These are phyloP conservation scores for Diadema setosum DNA, from an alignment of 35 echinoderm and acorn worm genomes.

Conservation along the genomic window DNA sequence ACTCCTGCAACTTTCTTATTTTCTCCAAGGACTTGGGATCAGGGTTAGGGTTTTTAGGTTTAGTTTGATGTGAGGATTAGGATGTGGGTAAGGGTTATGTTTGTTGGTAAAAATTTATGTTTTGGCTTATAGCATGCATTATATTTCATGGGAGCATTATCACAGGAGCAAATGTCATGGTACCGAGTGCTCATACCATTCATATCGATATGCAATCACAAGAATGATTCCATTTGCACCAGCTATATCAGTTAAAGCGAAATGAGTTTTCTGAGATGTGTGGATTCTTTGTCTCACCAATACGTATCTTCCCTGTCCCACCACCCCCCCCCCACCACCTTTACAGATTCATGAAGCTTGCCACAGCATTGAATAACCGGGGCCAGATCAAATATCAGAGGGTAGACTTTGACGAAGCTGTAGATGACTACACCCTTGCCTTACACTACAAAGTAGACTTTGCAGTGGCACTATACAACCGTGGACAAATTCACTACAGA, in stretches of 20 bases:
- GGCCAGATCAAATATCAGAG: conserved; percentile 85
- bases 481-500: conserved; percentile 98
- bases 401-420: conserved; percentile 95
- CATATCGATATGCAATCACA: too few species aligned
- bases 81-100: too few species aligned
- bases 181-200: background rate
- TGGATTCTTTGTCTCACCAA: background rate
- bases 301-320: background rate
- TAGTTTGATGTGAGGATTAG: too few species aligned
- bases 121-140: too few species aligned
- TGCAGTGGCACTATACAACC: conserved; percentile 73
- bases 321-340: background rate
- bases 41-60: too few species aligned
- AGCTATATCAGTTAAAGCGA: background rate
- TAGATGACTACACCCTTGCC: conserved; percentile 82
- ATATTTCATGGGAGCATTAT: too few species aligned
- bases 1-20: too few species aligned
- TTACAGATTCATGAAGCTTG: background rate
- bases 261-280: background rate
- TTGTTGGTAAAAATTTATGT: too few species aligned
- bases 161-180: background rate
- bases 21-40: too few species aligned
- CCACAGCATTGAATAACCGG: conserved; percentile 76
- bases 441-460: conserved; percentile 36
- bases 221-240: too few species aligned